These are phyloP conservation scores for Parambassis ranga DNA, from an alignment of 2,797 vertebrate genomes.

Conservation along the genomic window DNA sequence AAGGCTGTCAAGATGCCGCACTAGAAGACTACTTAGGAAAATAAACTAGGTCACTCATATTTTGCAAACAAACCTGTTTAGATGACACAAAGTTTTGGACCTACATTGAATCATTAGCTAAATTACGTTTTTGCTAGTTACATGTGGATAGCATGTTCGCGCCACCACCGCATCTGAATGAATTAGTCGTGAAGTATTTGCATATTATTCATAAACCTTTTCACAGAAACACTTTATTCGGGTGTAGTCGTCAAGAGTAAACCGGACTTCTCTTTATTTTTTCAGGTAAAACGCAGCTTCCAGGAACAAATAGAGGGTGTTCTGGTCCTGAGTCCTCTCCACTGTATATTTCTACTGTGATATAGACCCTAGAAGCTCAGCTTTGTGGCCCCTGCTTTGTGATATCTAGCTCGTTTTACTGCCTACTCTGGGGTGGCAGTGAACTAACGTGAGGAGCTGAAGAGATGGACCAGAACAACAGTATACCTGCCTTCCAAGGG, in stretches of 20 bases:
- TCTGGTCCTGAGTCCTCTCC: neutral
- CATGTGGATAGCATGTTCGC: slow-evolving; percentile 27
- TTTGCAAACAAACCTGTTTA: rapidly evolving
- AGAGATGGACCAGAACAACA: slow-evolving; percentile 98
- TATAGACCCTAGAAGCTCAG: neutral
- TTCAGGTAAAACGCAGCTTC: neutral
- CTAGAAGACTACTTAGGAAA: rapidly evolving
- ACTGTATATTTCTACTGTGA: neutral
- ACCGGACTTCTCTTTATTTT: neutral
- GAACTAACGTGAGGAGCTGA: slow-evolving; percentile 29
- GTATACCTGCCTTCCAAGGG: slow-evolving; percentile 93
- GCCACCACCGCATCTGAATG: slow-evolving; percentile 21
- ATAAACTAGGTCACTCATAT: neutral
- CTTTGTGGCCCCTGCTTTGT: neutral
- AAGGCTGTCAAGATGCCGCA: neutral
- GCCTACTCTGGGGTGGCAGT: slow-evolving; percentile 49
- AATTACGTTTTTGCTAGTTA: neutral
- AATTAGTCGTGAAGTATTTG: neutral
- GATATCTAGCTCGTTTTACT: neutral
- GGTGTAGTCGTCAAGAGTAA: neutral
- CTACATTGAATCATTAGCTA: neutral
- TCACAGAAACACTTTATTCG: neutral
- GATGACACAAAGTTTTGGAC: rapidly evolving
- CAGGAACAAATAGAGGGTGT: neutral
- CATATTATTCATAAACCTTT: neutral